Base-by-base conservation (phyloP, 2,797 vertebrate genomes). In the Halcyon smyrnensis region DNA sequence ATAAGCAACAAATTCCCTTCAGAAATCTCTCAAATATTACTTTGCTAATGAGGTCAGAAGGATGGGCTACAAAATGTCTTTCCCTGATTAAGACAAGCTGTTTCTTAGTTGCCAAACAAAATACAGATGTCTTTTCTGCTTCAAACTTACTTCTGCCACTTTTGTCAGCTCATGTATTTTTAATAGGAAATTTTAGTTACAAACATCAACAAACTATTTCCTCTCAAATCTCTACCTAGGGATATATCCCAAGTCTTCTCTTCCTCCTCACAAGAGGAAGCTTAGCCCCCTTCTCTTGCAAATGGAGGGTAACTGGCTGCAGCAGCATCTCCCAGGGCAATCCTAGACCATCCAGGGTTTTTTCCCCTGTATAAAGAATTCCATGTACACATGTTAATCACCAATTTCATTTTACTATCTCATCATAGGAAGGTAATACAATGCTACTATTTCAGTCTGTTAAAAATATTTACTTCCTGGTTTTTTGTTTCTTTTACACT, bases 351-450 rank as follows among this genome's bases (percentile, higher is more conserved):
- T 30, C 43, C 25, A 43, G 25, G 84, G 1, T 1, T 60, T 56
- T 74, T 63, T 68, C 59, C 59, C 36, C 36, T 54, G 5, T 34
- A n/a, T 30, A 36, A 63, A 57, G 3, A 74, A 32, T 46, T 68
- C 20, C 30, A 30, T 50, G 28, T 62, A 54, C 11, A 50, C 10
- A 13, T 9, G 1, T 69, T 69, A 82, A 83, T 63, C 7, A 54
- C 12, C 0, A 0, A 30, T 78, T 78, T 89, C 0, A 32, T 76
- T 90, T 74, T 62, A n/a, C 25, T 60, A 1, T 68, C 5, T 65
- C n/a, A 24, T 68, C n/a, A 51, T 5, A 71, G 51, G 12, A 75
- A 89, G 36, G 7, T 32, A 75, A 43, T 11, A 51, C 4, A 71
- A 34, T 75, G 30, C 2, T 67, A 41, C 39, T 2, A 64, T 76